Evolutionary conservation across 2,797 vertebrate genomes (phyloP), one percentile per base, ranked within the genome.

Genomic region (Morus bassanus): DNA sequence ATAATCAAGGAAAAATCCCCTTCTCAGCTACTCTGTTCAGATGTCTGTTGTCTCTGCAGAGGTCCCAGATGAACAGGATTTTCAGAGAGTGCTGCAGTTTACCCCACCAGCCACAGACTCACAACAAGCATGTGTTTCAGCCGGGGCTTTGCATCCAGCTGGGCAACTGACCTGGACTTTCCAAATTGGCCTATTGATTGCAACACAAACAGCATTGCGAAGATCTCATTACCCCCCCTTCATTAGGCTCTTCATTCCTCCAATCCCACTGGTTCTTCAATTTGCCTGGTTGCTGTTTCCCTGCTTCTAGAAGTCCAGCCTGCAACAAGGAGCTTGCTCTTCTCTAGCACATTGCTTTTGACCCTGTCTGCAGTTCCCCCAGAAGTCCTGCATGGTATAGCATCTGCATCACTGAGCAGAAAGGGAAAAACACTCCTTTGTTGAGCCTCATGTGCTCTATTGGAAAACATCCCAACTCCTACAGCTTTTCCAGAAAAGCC

Each of bases 401-500:
- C 73, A 91, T 97, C 87, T 93, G 94, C 96, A 93, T 78, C 73
- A 68, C 91, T 96, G 96, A 92, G 89, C 89, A 96, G 91, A 91
- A 96, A 86, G 57, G 63, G 85, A 94, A 96, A 96, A 96, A 77
- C 79, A 88, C 85, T 96, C 79, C 91, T 97, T 97, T 97, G 96
- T 97, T 96, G 89, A 93, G 88, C 76, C 79, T 96, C 94, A 96
- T 97, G 85, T 95, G 96, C 82, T 96, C 27, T 5, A n/a, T 51
- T 97, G 96, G 96, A 96, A 93, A 96, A 78, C 50, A 88, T 96
- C 82, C 96, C 95, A 97, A 96, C 96, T 97, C 96, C 96, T 96
- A 97, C 96, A 93, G 89, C 92, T 93, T 95, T 96, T 97, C 94
- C 91, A 96, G 96, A 97, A 73, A 92, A 95, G 92, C 96, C 94